Evolutionary conservation across 1,140 invertebrate species (phyloP).

Genomic region (Drosophila ambigua): DNA sequence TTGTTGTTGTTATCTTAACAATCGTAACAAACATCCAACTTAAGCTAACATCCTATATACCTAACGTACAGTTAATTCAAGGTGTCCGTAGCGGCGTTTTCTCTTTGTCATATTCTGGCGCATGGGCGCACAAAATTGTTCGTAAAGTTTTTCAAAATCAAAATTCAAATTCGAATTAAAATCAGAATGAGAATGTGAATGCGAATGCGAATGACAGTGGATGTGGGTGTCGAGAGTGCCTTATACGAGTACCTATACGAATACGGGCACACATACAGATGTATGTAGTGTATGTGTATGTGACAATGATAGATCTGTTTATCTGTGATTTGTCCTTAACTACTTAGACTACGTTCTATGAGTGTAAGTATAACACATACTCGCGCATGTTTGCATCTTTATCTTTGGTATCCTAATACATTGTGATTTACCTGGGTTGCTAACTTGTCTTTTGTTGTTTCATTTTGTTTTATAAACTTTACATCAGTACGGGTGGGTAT

Average conservation of each 20-base stretch:
- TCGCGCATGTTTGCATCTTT: no score
- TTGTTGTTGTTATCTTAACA: slow-evolving; percentile 1
- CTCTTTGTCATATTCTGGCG: slow-evolving; percentile 40
- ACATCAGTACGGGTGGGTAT: slow-evolving; percentile 63
- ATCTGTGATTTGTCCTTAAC: slow-evolving; percentile 20
- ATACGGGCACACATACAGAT: not conserved
- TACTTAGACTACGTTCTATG: slow-evolving; percentile 24
- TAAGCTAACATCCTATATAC: slow-evolving; percentile 47
- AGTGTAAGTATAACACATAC: not conserved
- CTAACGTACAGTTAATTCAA: slow-evolving; percentile 60
- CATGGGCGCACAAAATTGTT: slow-evolving; percentile 36
- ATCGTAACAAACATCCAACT: slow-evolving; percentile 29
- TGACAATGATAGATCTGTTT: not conserved
- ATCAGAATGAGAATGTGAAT: slow-evolving; percentile 15
- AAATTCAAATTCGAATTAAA: slow-evolving; percentile 36
- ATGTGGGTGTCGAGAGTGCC: not conserved
- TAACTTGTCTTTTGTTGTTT: slow-evolving; percentile 43
- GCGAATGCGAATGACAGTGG: not conserved
- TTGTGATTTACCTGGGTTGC: slow-evolving; percentile 42
- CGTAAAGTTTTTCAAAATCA: slow-evolving; percentile 45
- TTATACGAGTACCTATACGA: not conserved
- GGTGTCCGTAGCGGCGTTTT: slow-evolving; percentile 79
- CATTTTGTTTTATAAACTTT: slow-evolving; percentile 54
- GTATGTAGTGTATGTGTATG: no score
- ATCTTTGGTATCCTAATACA: slow-evolving; percentile 14